phyloP scores from a whole-genome alignment of 1,140 invertebrate genomes.

The Pseudomyrmex sp. region DNA sequence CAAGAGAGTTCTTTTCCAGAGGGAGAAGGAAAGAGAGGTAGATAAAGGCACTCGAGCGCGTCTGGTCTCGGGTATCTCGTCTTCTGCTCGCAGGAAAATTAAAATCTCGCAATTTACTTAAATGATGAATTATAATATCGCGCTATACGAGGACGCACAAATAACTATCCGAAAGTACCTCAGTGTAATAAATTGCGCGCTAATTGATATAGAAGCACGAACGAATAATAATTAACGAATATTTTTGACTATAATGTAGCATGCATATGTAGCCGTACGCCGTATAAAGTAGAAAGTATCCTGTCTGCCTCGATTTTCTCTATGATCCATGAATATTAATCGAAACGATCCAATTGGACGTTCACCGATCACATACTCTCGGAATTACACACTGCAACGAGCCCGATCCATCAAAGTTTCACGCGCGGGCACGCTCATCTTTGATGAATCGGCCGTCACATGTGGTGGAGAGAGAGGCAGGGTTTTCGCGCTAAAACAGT shows the following conservation, averaged over 20 bases:
- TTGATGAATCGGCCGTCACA: slow-evolving; percentile 28
- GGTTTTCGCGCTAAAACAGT: neutral
- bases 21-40: too few relatives aligned
- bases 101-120: neutral
- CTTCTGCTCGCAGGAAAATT: neutral
- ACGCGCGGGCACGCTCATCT: slow-evolving; percentile 12
- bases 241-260: neutral
- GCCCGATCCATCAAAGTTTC: slow-evolving; percentile 44
- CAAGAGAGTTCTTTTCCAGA: neutral
- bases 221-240: slow-evolving; percentile 5
- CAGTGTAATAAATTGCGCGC: neutral
- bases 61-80: neutral
- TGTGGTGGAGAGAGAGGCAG: too few relatives aligned
- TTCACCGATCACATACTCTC: slow-evolving; percentile 5
- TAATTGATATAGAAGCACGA: neutral
- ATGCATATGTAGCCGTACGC: neutral
- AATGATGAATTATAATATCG: slow-evolving; percentile 5
- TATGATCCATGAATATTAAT: slow-evolving; percentile 30
- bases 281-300: slow-evolving; percentile 9
- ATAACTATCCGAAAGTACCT: neutral
- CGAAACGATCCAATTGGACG: neutral
- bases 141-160: too few relatives aligned
- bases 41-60: neutral
- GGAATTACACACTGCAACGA: slow-evolving; percentile 18
- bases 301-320: neutral